These are phyloP conservation scores for Xenopus tropicalis DNA, from an alignment of 2,113 vertebrate species.

Conservation along the genomic window UCB_Xtro_10.0 CM004450.2:54241001-54241500, in stretches of 20 bases:
- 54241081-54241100: too few species aligned
- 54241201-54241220: conserved; percentile 12
- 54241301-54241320: conserved; percentile 41
- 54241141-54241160: conserved; percentile 8
- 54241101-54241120: too few species aligned
- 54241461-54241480: too few species aligned
- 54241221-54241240: conserved; percentile 19
- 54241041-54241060: too few species aligned
- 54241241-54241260: conserved; percentile 10
- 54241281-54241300: conserved; percentile 26
- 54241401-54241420: neutral
- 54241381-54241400: conserved; percentile 31
- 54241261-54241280: conserved; percentile 23
- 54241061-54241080: too few species aligned
- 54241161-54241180: neutral
- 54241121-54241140: neutral
- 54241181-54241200: neutral
- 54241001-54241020: too few species aligned
- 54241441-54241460: too few species aligned
- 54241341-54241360: conserved; percentile 17
- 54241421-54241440: neutral
- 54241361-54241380: conserved; percentile 29
- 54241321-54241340: conserved; percentile 35
- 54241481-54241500: too few species aligned
- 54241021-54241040: too few species aligned